Evolutionary conservation across 2,888 invertebrate species (phyloP), one percentile per base, ranked within the genome.

Genomic region (Seladonia tumulorum): DNA sequence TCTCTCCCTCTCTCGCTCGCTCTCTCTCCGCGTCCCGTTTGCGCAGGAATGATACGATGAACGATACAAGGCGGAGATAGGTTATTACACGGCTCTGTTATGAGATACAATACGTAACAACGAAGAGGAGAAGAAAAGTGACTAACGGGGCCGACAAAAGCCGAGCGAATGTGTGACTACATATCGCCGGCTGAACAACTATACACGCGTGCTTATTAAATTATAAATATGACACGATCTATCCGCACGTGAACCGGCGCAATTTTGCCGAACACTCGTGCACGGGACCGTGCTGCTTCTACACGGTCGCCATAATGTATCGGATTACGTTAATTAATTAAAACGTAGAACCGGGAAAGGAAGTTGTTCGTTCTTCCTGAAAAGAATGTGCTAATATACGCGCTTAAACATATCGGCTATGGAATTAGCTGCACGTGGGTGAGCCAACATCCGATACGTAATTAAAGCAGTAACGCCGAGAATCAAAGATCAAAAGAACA

Each of bases 31-130:
- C 53, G 47, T 63, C 42, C 29, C 73, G 63, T 73, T 71, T 47
- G 63, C 79, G 39, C 49, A 53, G 72, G 35, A 81, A 85, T 35
- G 76, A 82, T 85, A 82, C 86, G 82, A 76, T 85, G 79, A 86
- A 87, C 74, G 87, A 87, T 87, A 79, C 76, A 75, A 76, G 76
- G 53, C 63, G 76, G 78, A 79, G 81, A 87, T 87, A 83, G 80
- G 70, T 86, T 83, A 81, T 86, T 86, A 86, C 73, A 87, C 47
- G 83, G 78, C 29, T 78, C 25, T 78, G 80, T 78, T 81, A 72
- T 63, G 77, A 81, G 63, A 75, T 60, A 53, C 29, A 49, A 49
- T 68, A 47, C 72, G 35, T 73, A 73, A 70, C 63, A 35, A 22
- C 29, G 18, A 70, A 66, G 68, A 76, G 42, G 68, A 79, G 73